Evolutionary conservation across 2,797 vertebrate genomes (phyloP), one percentile per base, ranked within the genome.

Genomic region (Rhabdomys pumilio): DNA sequence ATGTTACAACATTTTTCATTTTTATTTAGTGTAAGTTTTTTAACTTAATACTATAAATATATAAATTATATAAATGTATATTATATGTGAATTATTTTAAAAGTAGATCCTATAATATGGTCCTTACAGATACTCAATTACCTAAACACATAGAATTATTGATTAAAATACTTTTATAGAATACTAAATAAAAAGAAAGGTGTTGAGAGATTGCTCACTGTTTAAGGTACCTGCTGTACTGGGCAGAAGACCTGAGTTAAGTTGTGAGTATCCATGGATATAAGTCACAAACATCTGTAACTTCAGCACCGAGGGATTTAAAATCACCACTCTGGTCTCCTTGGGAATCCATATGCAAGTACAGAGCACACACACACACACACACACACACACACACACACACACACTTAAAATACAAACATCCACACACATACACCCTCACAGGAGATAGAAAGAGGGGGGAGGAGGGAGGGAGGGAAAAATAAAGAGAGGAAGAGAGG

Each of bases 61-160:
- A 67, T 69, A n/a, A 34, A 67, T 50, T 4, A 63, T 24, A 41
- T 15, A 55, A 29, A 26, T 38, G 11, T 17, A 26, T 41, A 31
- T 50, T n/a, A 73, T 65, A n/a, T 85, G 5, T 14, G 9, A 81
- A 50, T n/a, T 67, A 85, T 24, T 61, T 81, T 97, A 85, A 88
- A 65, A 47, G 3, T 59, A 34, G 4, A 26, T 75, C 83, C 44
- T 85, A 31, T 65, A 59, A 41, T 22, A 80, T 50, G 13, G 1
- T 89, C 79, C 11, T 76, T 93, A 3, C 44, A 26, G 2, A 19
- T 69, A 61, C 9, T 57, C 41, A 57, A 6, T 50, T 83, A 20
- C 44, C 26, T 83, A 67, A 97, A 90, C 15, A 72, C 13, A 44
- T 79, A 84, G 10, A 91, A 89, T 9, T 91, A 83, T 38, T 93